Conservation (phyloP, 1,140 invertebrate genomes). For the Mactra quadrangularis region DNA sequence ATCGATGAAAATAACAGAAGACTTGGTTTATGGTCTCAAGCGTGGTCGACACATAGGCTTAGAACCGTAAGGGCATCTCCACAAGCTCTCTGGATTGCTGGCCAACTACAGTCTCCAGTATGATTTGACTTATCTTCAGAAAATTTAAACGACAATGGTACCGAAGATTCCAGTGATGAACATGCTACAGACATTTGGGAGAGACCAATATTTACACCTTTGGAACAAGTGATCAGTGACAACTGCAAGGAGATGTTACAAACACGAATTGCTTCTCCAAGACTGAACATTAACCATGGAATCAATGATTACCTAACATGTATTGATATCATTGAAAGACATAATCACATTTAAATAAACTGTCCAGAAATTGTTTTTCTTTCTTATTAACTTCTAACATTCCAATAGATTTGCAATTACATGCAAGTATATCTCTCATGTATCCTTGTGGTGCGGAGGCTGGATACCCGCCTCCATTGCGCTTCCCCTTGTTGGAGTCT, state of each 20-base stretch:
- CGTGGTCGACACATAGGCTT: slow-evolving; percentile 26
- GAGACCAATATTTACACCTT: slow-evolving; percentile 17
- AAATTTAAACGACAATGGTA: slow-evolving; percentile 16
- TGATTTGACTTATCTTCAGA: slow-evolving; percentile 6
- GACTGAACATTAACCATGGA: slow-evolving; percentile 13
- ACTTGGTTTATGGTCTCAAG: not conserved
- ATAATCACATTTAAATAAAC: slow-evolving; percentile 13
- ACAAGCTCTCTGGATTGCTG: not conserved
- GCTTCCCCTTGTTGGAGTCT: too few species aligned
- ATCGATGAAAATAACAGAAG: not conserved
- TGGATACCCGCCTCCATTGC: too few species aligned
- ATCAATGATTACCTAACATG: slow-evolving; percentile 22
- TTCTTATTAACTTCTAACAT: too few species aligned
- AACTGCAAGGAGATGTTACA: slow-evolving; percentile 21
- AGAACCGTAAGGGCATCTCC: slow-evolving; percentile 3
- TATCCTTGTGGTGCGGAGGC: too few species aligned
- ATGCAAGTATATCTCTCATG: too few species aligned
- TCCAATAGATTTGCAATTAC: too few species aligned
- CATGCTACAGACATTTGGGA: slow-evolving; percentile 15
- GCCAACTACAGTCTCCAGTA: too few species aligned
- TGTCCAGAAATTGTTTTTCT: too few species aligned
- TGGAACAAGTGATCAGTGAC: slow-evolving; percentile 31
- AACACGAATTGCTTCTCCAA: not conserved
- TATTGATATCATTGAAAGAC: slow-evolving; percentile 28
- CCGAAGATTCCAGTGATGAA: not conserved